Evolutionary conservation across 1,140 invertebrate species (phyloP).

Genomic region (Scaptodrosophila lebanonensis): DNA sequence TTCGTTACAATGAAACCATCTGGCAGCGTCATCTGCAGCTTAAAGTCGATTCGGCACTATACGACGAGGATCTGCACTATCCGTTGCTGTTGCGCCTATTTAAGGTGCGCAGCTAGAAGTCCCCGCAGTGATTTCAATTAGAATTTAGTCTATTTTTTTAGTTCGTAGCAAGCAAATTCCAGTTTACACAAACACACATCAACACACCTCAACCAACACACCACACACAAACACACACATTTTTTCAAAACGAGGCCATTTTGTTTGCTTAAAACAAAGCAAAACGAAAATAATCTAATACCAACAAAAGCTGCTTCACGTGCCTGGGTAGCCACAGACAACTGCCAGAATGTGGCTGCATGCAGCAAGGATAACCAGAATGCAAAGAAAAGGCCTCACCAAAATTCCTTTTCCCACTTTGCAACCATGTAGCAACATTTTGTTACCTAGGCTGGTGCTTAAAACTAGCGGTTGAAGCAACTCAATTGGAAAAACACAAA

Average conservation of each 20-base stretch:
- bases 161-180: slow-evolving; percentile 69
- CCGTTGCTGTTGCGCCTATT: slow-evolving; percentile 81
- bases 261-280: slow-evolving; percentile 3
- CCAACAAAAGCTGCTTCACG: neutral
- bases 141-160: slow-evolving; percentile 62
- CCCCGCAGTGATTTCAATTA: slow-evolving; percentile 39
- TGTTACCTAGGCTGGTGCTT: slow-evolving; percentile 35
- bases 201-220: too few relatives aligned
- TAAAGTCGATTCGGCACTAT: slow-evolving; percentile 79
- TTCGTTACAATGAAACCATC: slow-evolving; percentile 82
- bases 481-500: too few relatives aligned
- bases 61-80: slow-evolving; percentile 84
- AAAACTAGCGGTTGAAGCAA: slow-evolving; percentile 2
- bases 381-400: slow-evolving; percentile 5
- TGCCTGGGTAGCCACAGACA: neutral
- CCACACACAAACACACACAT: too few relatives aligned
- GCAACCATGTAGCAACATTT: slow-evolving; percentile 24
- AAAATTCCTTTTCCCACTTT: neutral
- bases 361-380: slow-evolving; percentile 25
- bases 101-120: slow-evolving; percentile 75
- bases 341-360: too few relatives aligned
- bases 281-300: slow-evolving; percentile 12
- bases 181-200: slow-evolving; percentile 66
- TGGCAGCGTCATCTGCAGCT: slow-evolving; percentile 83
- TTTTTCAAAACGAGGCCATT: too few relatives aligned